phyloP scores from a whole-genome alignment of 2,113 vertebrate genomes.

The Clarias macrocephalus region DNA sequence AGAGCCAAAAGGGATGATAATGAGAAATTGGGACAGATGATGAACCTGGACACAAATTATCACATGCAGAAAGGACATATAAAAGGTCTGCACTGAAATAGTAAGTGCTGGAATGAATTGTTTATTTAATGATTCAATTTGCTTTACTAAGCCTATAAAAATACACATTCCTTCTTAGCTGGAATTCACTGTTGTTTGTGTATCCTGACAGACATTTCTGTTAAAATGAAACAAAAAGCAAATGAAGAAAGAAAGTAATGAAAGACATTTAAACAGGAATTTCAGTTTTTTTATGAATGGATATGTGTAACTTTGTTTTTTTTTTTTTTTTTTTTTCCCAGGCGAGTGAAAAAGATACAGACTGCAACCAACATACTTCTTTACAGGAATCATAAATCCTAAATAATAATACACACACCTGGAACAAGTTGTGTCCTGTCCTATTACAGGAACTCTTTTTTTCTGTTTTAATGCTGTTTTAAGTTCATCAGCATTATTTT shows the following conservation, averaged over 20 bases:
- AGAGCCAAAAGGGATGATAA: slow-evolving; percentile 10
- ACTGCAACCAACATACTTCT: neutral
- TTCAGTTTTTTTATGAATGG: slow-evolving; percentile 15
- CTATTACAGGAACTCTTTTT: neutral
- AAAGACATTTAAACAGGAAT: neutral
- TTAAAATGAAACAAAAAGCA: slow-evolving; percentile 2
- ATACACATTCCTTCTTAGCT: neutral
- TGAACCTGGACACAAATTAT: neutral
- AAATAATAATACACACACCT: neutral
- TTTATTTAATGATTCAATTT: neutral
- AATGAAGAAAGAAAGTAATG: neutral
- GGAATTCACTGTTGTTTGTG: neutral
- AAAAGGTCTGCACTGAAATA: neutral
- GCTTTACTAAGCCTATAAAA: slow-evolving; percentile 14
- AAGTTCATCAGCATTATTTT: neutral
- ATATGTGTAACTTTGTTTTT: neutral
- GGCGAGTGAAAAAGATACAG: neutral
- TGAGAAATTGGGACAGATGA: neutral
- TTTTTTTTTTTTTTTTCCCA: neutral
- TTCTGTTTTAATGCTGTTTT: neutral
- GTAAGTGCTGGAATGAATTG: neutral
- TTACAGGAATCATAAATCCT: neutral
- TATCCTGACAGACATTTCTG: neutral
- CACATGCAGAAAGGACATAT: neutral
- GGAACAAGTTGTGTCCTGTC: neutral